Evolutionary conservation across 2,113 vertebrate genomes (phyloP).

Genomic region (Equus quagga): DNA sequence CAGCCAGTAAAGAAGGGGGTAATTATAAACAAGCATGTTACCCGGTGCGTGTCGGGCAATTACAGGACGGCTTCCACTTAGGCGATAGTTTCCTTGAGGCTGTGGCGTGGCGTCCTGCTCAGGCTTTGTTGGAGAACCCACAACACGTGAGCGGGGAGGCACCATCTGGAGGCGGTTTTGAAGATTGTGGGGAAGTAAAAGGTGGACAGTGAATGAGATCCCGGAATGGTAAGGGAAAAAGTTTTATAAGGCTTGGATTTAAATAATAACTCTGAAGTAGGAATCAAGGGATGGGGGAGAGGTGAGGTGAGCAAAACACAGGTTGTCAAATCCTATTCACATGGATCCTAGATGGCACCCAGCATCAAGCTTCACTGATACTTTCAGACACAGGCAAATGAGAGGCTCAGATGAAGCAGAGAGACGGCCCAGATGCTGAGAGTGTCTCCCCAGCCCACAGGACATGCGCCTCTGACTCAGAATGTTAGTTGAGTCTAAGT

Average conservation of each 20-base stretch:
- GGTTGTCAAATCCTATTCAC: not conserved
- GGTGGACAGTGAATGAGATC: not conserved
- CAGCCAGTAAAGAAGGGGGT: not conserved
- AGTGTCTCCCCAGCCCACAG: no score
- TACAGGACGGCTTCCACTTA: not conserved
- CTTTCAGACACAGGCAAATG: not conserved
- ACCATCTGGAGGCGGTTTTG: not conserved
- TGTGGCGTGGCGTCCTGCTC: no score
- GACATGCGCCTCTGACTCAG: not conserved
- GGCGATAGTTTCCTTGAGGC: not conserved
- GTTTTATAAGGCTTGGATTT: not conserved
- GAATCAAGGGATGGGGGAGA: not conserved
- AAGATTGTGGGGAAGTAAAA: not conserved
- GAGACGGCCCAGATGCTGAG: not conserved
- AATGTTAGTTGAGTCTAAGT: not conserved
- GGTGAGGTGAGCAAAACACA: not conserved
- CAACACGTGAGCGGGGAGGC: not conserved
- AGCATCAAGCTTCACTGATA: not conserved
- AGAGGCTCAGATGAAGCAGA: not conserved
- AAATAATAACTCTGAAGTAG: not conserved
- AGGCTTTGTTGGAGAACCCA: not conserved
- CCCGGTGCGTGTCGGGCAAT: not conserved
- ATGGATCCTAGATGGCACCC: rapidly evolving
- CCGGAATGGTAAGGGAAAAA: not conserved
- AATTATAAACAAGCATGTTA: conserved; percentile 16